Percentiles rank a stretch among this genome's conserved stretches.
Evolutionary conservation across 2,113 vertebrate species (phyloP).

Genomic region (Phasianus colchicus): DNA sequence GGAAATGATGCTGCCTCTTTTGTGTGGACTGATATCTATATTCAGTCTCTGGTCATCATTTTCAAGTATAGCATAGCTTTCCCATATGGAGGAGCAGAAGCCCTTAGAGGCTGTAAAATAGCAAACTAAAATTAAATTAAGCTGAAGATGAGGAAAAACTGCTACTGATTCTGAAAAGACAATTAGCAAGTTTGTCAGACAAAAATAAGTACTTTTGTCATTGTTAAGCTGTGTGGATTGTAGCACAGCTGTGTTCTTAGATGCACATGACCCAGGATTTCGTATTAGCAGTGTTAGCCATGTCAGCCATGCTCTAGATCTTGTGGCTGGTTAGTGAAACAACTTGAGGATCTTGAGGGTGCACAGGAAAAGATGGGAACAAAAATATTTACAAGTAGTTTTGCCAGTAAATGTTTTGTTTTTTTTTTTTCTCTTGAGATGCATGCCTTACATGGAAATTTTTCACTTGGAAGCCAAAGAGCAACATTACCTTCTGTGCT

Average conservation of each 20-base stretch:
- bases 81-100: background rate
- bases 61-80: background rate
- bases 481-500: background rate
- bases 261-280: fast-evolving
- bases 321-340: fast-evolving
- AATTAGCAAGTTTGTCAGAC: background rate
- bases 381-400: background rate
- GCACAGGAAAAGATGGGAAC: background rate
- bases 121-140: background rate
- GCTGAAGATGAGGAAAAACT: background rate
- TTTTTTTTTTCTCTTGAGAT: background rate
- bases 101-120: background rate
- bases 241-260: background rate
- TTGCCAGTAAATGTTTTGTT: background rate
- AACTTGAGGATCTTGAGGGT: background rate
- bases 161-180: background rate
- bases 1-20: background rate
- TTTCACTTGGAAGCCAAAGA: background rate
- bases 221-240: background rate
- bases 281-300: background rate
- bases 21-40: fast-evolving
- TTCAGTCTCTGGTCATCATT: background rate
- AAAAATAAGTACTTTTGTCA: background rate
- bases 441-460: background rate
- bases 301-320: background rate